phyloP scores from a whole-genome alignment of 2,113 vertebrate species.

The Mesoclemmys tuberculata region DNA sequence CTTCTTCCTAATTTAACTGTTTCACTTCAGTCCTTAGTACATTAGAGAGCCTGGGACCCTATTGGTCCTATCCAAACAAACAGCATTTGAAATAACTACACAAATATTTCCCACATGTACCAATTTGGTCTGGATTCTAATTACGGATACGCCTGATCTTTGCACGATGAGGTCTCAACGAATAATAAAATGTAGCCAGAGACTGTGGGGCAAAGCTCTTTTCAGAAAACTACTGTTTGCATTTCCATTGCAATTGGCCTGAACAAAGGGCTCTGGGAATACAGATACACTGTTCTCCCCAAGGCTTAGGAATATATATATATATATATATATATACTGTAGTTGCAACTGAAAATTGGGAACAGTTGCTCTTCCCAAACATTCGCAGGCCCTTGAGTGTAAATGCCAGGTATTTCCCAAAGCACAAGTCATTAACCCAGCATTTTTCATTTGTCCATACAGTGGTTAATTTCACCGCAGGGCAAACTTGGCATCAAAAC shows the following conservation, averaged over 20 bases:
- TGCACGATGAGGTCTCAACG: not conserved
- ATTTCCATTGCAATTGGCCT: fast-evolving
- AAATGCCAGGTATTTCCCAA: not conserved
- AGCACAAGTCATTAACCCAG: not conserved
- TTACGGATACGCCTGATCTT: not conserved
- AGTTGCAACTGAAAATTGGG: not conserved
- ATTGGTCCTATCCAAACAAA: not conserved
- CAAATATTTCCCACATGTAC: not conserved
- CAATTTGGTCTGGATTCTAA: not conserved
- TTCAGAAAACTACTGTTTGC: not conserved
- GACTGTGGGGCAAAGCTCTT: not conserved
- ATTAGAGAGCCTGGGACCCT: not conserved
- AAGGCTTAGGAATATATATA: fast-evolving
- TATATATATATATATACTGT: fast-evolving
- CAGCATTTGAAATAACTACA: not conserved
- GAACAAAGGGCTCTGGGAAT: not conserved
- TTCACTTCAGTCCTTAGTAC: not conserved
- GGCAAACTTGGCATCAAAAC: not conserved
- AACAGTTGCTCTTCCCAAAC: not conserved
- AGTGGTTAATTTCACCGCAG: not conserved
- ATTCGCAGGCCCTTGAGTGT: fast-evolving
- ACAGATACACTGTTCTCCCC: fast-evolving
- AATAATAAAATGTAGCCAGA: not conserved
- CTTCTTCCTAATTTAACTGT: not conserved
- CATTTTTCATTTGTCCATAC: conserved; percentile 1